These are phyloP conservation scores for Drosophila niveifrons DNA, from an alignment of 2,888 invertebrate species.

Conservation along the genomic window DNA sequence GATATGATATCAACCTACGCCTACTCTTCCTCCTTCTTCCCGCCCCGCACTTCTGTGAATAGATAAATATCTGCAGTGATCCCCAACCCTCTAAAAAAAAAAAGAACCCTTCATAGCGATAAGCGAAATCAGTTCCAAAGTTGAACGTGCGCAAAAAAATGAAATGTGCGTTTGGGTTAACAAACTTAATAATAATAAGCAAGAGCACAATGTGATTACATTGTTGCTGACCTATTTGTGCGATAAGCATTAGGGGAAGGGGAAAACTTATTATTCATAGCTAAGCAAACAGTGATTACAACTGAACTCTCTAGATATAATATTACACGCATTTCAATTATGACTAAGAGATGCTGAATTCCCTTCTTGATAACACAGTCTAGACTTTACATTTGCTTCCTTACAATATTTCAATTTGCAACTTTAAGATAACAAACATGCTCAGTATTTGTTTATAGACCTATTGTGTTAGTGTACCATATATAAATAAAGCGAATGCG, in stretches of 20 bases:
- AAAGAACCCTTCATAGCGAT: neutral
- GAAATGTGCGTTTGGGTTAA: conserved; percentile 5
- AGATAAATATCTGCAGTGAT: conserved; percentile 31
- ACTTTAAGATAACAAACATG: neutral
- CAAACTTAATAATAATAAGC: conserved; percentile 1
- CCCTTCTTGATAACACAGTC: conserved; percentile 1
- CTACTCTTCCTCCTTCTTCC: neutral
- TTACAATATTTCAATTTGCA: neutral
- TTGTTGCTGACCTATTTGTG: conserved; percentile 27
- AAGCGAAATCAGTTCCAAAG: conserved; percentile 14
- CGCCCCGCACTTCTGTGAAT: neutral
- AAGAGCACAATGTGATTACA: conserved; percentile 26
- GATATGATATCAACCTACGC: conserved; percentile 1
- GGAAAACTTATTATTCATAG: neutral
- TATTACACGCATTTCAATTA: neutral
- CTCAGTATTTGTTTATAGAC: neutral
- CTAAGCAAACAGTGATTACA: neutral
- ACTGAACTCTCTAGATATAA: neutral
- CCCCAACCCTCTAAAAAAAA: neutral
- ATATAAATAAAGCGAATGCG: conserved; percentile 21
- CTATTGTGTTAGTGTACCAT: conserved; percentile 15
- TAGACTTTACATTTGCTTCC: conserved; percentile 1
- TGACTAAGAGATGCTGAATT: neutral
- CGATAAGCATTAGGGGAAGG: conserved; percentile 28
- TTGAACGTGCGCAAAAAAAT: conserved; percentile 39